These are phyloP conservation scores for Pantherophis guttatus DNA, from an alignment of 2,113 vertebrate genomes.

Conservation along the genomic window DNA sequence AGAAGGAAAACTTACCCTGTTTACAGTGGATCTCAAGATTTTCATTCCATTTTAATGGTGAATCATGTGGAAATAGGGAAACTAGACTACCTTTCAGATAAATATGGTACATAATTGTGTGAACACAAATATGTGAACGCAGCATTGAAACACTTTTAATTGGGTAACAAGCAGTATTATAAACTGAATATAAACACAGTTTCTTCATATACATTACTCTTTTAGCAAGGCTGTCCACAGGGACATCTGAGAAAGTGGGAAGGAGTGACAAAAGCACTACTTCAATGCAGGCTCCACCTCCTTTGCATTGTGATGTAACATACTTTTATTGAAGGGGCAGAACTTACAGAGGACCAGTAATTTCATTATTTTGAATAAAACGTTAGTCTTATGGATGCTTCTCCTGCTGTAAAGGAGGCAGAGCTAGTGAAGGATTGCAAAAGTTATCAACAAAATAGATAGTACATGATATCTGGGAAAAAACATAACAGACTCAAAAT, in stretches of 20 bases:
- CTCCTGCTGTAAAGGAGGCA: not conserved
- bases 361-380: not conserved
- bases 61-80: not conserved
- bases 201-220: not conserved
- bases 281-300: not conserved
- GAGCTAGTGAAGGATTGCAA: not conserved
- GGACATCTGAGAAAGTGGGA: not conserved
- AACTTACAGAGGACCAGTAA: not conserved
- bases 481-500: not conserved
- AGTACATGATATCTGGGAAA: not conserved
- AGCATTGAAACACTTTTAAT: not conserved
- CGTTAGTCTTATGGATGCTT: not conserved
- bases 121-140: not conserved
- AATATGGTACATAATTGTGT: not conserved
- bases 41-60: not conserved
- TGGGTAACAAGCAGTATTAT: not conserved
- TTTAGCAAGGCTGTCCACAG: not conserved
- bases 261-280: not conserved
- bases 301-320: not conserved
- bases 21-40: not conserved
- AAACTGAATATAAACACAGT: not conserved
- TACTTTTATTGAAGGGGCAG: not conserved
- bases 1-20: not conserved
- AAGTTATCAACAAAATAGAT: not conserved
- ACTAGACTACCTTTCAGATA: not conserved